Base-by-base conservation (phyloP, 2,888 invertebrate species). In the Lasioglossum villosulum region DNA sequence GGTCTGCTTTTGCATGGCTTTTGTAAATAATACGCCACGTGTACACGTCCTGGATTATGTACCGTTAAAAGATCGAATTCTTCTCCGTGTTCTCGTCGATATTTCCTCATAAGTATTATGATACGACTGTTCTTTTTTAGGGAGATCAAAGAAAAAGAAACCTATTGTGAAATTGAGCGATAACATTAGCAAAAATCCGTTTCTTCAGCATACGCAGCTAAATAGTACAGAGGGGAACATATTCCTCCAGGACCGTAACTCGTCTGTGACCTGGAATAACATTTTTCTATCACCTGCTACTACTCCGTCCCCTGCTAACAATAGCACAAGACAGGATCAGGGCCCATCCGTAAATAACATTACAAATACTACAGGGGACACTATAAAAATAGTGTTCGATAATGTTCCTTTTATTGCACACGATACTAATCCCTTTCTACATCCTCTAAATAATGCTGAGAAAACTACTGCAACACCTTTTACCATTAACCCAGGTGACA, bases 341-440 rank as follows among this genome's bases (percentile, higher is more conserved):
- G 27, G 5, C 39, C 8, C 4, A 23, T 5, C 23, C 23, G 30
- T 19, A 48, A 27, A 27, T 30, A 45, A 19, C 4, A 71, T 37
- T n/a, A 8, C 59, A 74, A 0, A 6, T 0, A 23, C 6, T 1
- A 2, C 19, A 59, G 34, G 39, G 30, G 16, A 16, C 5, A 30
- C 6, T 73, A n/a, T n/a, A n/a, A n/a, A n/a, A n/a, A n/a, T n/a
- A n/a, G n/a, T n/a, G n/a, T n/a, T n/a, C n/a, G 37, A 59, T 12
- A 45, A 5, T 27, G 5, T 19, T 34, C 10, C n/a, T n/a, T 56
- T 48, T 75, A 10, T 45, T 52, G 14, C 30, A 70, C 77, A 56
- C 14, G 77, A 56, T 30, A 8, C 56, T 59, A 83, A 88, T 87
- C 75, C 80, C 16, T 90, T 87, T 10, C 48, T 88, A 34, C 66